Evolutionary conservation across 2,113 vertebrate species (phyloP).

Genomic region (Thomomys bottae): DNA sequence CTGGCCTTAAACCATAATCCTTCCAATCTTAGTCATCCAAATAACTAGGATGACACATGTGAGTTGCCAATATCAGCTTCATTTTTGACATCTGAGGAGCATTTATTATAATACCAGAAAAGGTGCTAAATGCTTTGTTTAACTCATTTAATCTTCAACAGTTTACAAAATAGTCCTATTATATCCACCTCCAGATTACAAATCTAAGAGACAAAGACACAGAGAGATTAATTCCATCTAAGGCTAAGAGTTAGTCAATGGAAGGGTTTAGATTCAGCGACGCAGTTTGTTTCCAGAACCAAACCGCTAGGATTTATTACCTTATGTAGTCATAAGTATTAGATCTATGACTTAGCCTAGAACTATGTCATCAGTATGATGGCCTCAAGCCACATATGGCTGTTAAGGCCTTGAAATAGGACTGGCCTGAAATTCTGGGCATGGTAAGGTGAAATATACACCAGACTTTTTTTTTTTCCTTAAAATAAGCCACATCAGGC

Average conservation of each 20-base stretch:
- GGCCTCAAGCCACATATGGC: too few species aligned
- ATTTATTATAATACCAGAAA: neutral
- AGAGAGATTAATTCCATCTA: neutral
- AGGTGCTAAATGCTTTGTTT: slow-evolving; percentile 1
- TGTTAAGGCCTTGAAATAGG: too few species aligned
- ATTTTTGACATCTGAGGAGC: neutral
- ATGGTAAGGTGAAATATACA: too few species aligned
- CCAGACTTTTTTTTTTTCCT: too few species aligned
- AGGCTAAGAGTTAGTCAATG: neutral
- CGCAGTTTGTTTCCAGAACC: neutral
- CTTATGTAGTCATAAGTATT: neutral
- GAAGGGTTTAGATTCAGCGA: neutral
- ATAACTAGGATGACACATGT: too few species aligned
- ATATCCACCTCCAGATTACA: neutral
- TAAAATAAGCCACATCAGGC: too few species aligned
- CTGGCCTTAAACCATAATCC: too few species aligned
- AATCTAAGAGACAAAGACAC: neutral
- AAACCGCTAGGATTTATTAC: neutral
- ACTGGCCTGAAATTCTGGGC: too few species aligned
- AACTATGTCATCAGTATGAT: neutral
- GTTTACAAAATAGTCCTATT: neutral
- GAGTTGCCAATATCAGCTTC: too few species aligned
- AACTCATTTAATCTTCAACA: neutral
- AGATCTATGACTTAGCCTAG: neutral
- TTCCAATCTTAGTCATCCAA: too few species aligned